Conservation (phyloP, 2,888 invertebrate genomes). For the Rhabditoides inermis region DNA sequence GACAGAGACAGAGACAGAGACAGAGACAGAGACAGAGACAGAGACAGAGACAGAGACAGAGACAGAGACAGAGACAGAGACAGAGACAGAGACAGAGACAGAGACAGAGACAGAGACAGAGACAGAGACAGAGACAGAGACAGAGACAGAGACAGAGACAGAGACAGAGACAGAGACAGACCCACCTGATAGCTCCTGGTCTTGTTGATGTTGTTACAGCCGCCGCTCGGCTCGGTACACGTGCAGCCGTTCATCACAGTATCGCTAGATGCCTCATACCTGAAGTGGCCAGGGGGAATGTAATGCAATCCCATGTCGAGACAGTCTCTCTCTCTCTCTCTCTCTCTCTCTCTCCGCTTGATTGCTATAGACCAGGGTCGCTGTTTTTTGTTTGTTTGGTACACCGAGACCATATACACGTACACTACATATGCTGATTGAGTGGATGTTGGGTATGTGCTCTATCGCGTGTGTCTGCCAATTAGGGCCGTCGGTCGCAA, state of each 20-base stretch:
- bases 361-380: too few species aligned
- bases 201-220: conserved; percentile 42
- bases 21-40: not conserved
- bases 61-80: not conserved
- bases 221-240: conserved; percentile 45
- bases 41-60: conserved; percentile 3
- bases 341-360: too few species aligned
- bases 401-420: too few species aligned
- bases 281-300: conserved; percentile 11
- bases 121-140: not conserved
- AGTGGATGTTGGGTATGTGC: too few species aligned
- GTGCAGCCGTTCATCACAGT: conserved; percentile 48
- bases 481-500: too few species aligned
- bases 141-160: not conserved
- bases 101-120: conserved; percentile 1
- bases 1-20: conserved; percentile 2
- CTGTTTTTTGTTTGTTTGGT: not conserved
- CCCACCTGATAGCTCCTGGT: conserved; percentile 36
- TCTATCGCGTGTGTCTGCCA: too few species aligned
- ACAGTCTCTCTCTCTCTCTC: too few species aligned
- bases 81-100: not conserved
- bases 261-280: conserved; percentile 42
- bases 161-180: not conserved
- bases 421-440: too few species aligned
- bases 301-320: too few species aligned